Percentiles rank a stretch among this genome's conserved stretches.
phyloP scores from a whole-genome alignment of 2,797 vertebrate genomes.

The Yasuhikotakia modesta region DNA sequence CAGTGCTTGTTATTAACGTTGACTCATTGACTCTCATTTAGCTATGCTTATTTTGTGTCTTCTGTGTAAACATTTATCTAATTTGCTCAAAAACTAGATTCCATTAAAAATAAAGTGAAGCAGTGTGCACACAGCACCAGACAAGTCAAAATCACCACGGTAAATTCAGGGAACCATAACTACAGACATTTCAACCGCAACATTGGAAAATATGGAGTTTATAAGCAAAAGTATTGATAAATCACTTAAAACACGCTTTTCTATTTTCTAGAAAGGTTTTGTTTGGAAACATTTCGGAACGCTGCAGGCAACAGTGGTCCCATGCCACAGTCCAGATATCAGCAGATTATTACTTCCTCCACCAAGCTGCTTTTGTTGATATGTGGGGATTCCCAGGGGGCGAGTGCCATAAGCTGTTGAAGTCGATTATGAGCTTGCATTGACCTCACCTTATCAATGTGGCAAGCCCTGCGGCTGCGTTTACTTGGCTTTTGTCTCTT shows the following conservation, averaged over 20 bases:
- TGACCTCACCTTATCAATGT: slow-evolving; percentile 70
- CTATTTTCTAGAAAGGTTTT: slow-evolving; percentile 43
- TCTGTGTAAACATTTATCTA: neutral
- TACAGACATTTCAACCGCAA: slow-evolving; percentile 11
- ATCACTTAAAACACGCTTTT: slow-evolving; percentile 37
- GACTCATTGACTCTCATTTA: slow-evolving; percentile 22
- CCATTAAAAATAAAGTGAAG: neutral
- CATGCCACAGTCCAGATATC: slow-evolving; percentile 53
- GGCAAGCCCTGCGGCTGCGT: slow-evolving; percentile 58
- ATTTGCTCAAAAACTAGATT: neutral
- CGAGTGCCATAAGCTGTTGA: slow-evolving; percentile 63
- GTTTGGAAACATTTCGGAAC: slow-evolving; percentile 46
- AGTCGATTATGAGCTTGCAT: slow-evolving; percentile 65
- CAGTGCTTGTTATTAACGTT: slow-evolving; percentile 7
- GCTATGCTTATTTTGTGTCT: slow-evolving; percentile 9
- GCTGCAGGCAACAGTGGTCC: slow-evolving; percentile 39
- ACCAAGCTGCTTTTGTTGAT: slow-evolving; percentile 61
- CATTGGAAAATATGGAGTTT: neutral
- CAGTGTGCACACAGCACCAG: neutral
- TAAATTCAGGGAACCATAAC: neutral
- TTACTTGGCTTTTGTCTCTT: slow-evolving; percentile 60
- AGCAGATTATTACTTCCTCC: slow-evolving; percentile 62
- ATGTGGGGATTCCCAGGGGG: slow-evolving; percentile 57
- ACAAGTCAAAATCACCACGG: neutral
- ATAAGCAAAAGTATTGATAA: slow-evolving; percentile 45